Base-by-base conservation (phyloP, 2,113 vertebrate genomes). In the Passer domesticus region DNA sequence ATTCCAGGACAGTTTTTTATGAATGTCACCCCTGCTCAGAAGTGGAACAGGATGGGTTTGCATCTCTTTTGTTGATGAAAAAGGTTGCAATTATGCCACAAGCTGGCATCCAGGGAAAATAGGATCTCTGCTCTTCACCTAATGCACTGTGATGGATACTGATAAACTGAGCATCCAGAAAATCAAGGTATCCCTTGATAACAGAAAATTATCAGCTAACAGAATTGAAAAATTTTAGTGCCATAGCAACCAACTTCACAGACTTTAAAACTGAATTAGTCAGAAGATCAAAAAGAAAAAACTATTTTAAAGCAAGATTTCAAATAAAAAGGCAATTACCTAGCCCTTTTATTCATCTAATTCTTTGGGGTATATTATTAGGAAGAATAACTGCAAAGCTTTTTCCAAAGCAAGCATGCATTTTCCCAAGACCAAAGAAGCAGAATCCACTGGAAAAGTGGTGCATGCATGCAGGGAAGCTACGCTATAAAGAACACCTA, bases 181-280 rank as follows among this genome's bases (percentile, higher is more conserved):
- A 89, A 81, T 28, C 12, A 52, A 74, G 60, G 53, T 20, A 87
- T 44, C 41, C 53, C 84, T 24, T 2, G n/a, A 75, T 9, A 44
- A 67, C 31, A 76, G 52, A 66, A 80, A 95, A 33, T 9, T 1
- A 94, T 39, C 44, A 79, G 37, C 59, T 25, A 86, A 78, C 30
- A 62, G 31, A 60, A 76, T 5, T 41, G 58, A 59, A 82, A n/a
- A 68, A 27, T 53, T 63, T 73, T 37, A 89, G 37, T 49, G 13
- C 31, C 79, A 88, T 53, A 93, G 92, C 85, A 95, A 94, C 72
- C 75, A 83, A 73, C 41, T 93, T 76, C 75, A 78, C 17, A 82
- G 41, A 91, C 13, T 60, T 91, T 84, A 44, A 74, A 87, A 84
- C 41, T 37, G 66, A 39, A 83, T 60, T 67, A 89, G 74, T 72